A percentile compares a stretch with the other conserved stretches of the same genome.
These are phyloP conservation scores for Cossypha polioptera DNA, from an alignment of 2,797 vertebrate species.

Conservation along the genomic window DNA sequence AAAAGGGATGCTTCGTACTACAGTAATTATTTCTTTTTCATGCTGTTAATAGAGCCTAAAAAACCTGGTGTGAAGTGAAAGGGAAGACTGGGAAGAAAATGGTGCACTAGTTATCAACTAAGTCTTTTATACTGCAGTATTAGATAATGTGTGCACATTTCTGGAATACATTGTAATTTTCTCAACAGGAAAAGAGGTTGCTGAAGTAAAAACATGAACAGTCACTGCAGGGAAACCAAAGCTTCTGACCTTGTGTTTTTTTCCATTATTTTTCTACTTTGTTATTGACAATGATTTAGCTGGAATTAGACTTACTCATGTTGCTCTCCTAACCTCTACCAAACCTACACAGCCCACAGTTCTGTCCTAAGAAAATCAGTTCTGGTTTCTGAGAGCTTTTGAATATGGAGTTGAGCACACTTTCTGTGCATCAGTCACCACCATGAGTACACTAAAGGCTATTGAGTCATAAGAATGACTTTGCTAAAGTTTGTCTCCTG, in stretches of 20 bases:
- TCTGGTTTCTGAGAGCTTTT: neutral
- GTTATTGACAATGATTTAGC: neutral
- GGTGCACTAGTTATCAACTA: neutral
- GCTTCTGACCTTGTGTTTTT: neutral
- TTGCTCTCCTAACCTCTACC: neutral
- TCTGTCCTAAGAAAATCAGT: neutral
- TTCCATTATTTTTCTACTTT: neutral
- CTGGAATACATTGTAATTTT: slow-evolving; percentile 10
- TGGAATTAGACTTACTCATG: neutral
- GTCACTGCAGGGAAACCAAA: neutral
- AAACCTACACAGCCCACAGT: neutral
- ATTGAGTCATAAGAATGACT: neutral
- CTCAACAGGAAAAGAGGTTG: neutral
- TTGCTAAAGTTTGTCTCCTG: neutral
- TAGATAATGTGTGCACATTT: neutral
- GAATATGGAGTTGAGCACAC: neutral
- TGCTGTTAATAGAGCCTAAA: neutral
- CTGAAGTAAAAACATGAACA: neutral
- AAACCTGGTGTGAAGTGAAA: neutral
- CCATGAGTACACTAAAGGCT: neutral
- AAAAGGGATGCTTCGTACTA: neutral
- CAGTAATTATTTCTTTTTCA: neutral
- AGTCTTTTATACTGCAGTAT: neutral
- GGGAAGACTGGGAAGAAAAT: neutral
- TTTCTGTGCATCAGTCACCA: neutral